Base-by-base conservation (phyloP, 1,140 invertebrate species). In the Paracyclopina nana region DNA sequence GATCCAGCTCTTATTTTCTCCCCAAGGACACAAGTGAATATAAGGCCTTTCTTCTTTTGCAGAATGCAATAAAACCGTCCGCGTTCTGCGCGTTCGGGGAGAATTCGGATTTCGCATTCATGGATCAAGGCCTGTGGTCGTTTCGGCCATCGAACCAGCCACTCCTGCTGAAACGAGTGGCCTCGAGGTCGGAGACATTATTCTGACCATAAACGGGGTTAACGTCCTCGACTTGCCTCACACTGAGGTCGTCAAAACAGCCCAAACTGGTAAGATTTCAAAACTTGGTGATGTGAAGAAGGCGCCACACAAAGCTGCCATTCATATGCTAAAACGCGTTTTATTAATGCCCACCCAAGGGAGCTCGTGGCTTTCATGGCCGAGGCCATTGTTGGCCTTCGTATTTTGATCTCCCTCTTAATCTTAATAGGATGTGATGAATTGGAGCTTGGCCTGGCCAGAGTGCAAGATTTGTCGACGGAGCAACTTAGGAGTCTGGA, bases 81-180 rank as follows among this genome's bases (percentile, higher is more conserved):
- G 80, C 31, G 80, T 88, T 0, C 74, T 73, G 55, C 73, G 81
- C 38, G 75, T 81, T 50, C 80, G 80, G 14, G 82, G 81, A 6
- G 88, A 92, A 60, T 95, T 92, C 63, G 91, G 91, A 9, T 91
- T 96, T 60, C 74, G 90, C 42, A 91, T 96, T 57, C 83, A 92
- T 58, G 88, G 90, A 9, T 88, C 83, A 50, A 83, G 87, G 57
- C 90, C 91, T 0, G 86, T 92, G 0, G 84, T 94, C 1, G 84
- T 96, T 4, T 91, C 88, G 1, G 83, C 83, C 2, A 90, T 96
- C 52, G 88, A 94, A 65, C 77, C 79, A 4, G 80, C 82, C 60
- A 87, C 81, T 5, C 57, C 45, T 9, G 58, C 58, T 5, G 55
- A 57, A 44, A 50, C 49, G 43, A 78, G 72, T 55, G 90, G 88